phyloP scores from a whole-genome alignment of 2,888 invertebrate genomes.

The Mimas tiliae region DNA sequence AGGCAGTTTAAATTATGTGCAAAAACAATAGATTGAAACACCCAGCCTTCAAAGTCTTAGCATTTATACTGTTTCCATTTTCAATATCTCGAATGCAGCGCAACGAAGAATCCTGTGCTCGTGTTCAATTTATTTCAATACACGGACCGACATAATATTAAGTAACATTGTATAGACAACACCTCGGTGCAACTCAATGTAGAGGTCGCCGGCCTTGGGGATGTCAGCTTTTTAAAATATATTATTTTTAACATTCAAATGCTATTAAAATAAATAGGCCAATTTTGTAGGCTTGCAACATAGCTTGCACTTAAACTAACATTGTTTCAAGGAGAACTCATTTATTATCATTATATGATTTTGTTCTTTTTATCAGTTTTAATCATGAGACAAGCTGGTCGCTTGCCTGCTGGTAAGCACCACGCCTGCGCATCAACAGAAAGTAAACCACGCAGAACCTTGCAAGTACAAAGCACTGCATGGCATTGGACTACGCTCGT shows the following conservation, averaged over 20 bases:
- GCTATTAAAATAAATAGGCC: conserved; percentile 3
- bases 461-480: too few relatives aligned
- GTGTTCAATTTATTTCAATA: conserved; percentile 28
- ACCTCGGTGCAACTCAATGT: conserved; percentile 38
- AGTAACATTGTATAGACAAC: conserved; percentile 29
- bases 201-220: conserved; percentile 52
- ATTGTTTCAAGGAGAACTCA: conserved; percentile 9
- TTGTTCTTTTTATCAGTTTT: too few relatives aligned
- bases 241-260: background rate
- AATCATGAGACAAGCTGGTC: too few relatives aligned
- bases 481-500: too few relatives aligned
- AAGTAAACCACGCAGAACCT: too few relatives aligned
- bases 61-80: background rate
- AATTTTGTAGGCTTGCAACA: conserved; percentile 10
- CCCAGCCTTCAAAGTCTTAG: too few relatives aligned
- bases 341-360: background rate
- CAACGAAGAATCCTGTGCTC: conserved; percentile 8
- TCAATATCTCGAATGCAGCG: conserved; percentile 13
- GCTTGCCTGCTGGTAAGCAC: too few relatives aligned
- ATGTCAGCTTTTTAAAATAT: conserved; percentile 27
- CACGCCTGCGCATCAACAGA: too few relatives aligned
- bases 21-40: conserved; percentile 7
- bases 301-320: background rate
- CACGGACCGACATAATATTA: conserved; percentile 23
- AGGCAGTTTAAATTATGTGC: too few relatives aligned